Conservation (phyloP, 2,888 invertebrate genomes). For the Stenchaetothrips biformis region DNA sequence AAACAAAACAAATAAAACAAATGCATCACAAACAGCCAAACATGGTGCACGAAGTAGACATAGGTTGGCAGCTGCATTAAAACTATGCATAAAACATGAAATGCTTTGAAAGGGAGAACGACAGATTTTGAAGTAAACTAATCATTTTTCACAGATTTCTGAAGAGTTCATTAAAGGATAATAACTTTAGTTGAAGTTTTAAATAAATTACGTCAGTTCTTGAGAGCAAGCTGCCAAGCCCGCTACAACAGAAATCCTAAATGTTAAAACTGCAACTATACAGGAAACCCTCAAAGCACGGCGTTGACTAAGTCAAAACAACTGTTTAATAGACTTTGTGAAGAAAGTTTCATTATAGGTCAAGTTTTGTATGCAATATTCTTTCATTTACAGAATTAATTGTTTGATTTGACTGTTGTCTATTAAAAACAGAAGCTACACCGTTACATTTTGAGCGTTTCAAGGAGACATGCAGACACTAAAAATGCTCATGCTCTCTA, state of each 20-base stretch:
- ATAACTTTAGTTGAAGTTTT: too few species aligned
- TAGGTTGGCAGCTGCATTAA: conserved; percentile 5
- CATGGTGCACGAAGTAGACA: conserved; percentile 7
- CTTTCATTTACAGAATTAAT: neutral
- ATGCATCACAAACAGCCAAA: conserved; percentile 21
- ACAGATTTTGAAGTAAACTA: too few species aligned
- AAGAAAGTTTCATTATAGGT: neutral
- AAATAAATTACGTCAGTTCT: neutral
- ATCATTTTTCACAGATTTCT: neutral
- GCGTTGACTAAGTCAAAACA: too few species aligned
- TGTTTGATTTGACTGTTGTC: neutral
- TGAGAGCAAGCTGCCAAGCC: neutral
- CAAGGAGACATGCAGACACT: neutral
- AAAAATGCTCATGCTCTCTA: conserved; percentile 12
- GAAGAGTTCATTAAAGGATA: too few species aligned
- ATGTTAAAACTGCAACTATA: neutral
- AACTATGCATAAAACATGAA: neutral
- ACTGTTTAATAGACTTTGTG: neutral
- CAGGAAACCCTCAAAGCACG: neutral
- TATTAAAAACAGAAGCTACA: neutral
- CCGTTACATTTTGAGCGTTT: neutral
- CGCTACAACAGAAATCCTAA: conserved; percentile 1
- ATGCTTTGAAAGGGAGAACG: neutral
- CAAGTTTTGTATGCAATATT: neutral
- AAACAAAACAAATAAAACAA: conserved; percentile 20